These are phyloP conservation scores for Myxocyprinus asiaticus DNA, from an alignment of 2,113 vertebrate genomes.

Conservation along the genomic window DNA sequence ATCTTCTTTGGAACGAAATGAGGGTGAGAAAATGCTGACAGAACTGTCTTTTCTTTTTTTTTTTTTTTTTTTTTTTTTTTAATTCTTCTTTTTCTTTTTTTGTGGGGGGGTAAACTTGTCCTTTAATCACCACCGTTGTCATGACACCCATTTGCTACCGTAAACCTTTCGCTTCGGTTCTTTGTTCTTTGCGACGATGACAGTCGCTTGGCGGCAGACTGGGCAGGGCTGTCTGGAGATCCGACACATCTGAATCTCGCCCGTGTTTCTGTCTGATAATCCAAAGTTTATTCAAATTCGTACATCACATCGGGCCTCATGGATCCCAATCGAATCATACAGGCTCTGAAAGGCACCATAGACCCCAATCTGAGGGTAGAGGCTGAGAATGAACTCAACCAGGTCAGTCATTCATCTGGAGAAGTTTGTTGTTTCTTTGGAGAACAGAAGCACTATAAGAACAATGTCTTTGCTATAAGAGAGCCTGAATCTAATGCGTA, in stretches of 20 bases:
- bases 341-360: constrained; percentile 93
- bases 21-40: no score
- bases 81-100: no score
- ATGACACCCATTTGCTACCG: constrained; percentile 38
- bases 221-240: constrained; percentile 53
- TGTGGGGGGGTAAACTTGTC: no score
- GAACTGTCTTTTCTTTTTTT: no score
- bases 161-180: constrained; percentile 57
- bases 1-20: no score
- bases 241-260: constrained; percentile 2
- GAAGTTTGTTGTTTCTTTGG: constrained; percentile 52
- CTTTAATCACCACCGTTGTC: no score
- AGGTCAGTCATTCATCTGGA: constrained; percentile 74
- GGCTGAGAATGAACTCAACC: constrained; percentile 93
- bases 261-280: constrained; percentile 39
- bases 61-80: no score
- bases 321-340: constrained; percentile 96
- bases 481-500: constrained; percentile 1
- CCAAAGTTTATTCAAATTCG: constrained; percentile 35
- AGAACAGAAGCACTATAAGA: not conserved
- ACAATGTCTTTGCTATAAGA: not conserved
- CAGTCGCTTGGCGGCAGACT: constrained; percentile 58
- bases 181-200: constrained; percentile 62
- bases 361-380: constrained; percentile 90
- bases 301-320: constrained; percentile 65